Conservation (phyloP, 2,113 vertebrate species). For the Gopherus flavomarginatus region DNA sequence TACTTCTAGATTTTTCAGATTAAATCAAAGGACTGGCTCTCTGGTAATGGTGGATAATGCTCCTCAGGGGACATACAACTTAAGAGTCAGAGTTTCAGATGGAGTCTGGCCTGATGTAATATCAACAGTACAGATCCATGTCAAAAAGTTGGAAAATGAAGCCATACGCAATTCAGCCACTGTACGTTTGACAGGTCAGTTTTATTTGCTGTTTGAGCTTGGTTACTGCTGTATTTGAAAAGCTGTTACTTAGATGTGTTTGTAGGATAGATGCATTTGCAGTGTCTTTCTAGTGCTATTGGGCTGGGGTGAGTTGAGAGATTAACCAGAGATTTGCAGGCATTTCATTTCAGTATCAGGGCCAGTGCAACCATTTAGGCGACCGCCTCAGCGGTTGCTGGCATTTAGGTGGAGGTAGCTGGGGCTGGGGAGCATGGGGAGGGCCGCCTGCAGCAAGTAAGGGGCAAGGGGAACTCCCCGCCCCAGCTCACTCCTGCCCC, state of each 20-base stretch:
- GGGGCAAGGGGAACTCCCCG: too few relatives aligned
- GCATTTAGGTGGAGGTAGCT: too few relatives aligned
- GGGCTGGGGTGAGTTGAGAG: not conserved
- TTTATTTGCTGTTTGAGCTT: not conserved
- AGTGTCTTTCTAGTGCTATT: not conserved
- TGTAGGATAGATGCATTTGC: not conserved
- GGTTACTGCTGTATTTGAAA: not conserved
- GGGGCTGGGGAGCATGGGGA: too few relatives aligned
- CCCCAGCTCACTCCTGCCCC: too few relatives aligned
- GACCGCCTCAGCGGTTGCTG: too few relatives aligned
- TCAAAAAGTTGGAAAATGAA: slow-evolving; percentile 86
- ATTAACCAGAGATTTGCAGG: not conserved
- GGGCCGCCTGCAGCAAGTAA: too few relatives aligned
- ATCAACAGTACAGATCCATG: slow-evolving; percentile 83
- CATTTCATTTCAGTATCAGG: slow-evolving; percentile 7
- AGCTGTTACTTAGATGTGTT: not conserved
- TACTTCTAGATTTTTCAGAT: slow-evolving; percentile 84
- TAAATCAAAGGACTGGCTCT: slow-evolving; percentile 89
- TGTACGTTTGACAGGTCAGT: slow-evolving; percentile 85
- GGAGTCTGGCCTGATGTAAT: slow-evolving; percentile 88
- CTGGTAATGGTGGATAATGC: slow-evolving; percentile 87
- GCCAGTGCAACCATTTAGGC: too few relatives aligned
- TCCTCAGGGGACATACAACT: slow-evolving; percentile 82
- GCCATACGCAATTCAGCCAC: slow-evolving; percentile 86
- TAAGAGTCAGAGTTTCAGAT: slow-evolving; percentile 88